Percentiles rank a stretch among this genome's conserved stretches.
Evolutionary conservation across 2,113 vertebrate genomes (phyloP).

Genomic region (Passer montanus): DNA sequence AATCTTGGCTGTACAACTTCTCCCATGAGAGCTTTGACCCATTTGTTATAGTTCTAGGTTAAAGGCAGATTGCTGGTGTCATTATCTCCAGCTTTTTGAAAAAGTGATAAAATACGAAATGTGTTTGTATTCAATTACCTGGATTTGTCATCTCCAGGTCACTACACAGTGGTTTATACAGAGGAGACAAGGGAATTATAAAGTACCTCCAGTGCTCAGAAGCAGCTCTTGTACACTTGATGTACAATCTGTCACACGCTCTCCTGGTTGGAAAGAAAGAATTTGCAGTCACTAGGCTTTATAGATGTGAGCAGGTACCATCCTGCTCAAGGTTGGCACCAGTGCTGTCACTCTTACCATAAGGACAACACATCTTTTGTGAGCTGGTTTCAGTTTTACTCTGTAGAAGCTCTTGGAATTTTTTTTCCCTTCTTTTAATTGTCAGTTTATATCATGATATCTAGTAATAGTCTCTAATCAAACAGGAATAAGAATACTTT

Average conservation of each 20-base stretch:
- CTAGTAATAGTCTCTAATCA: background rate
- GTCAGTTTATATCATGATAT: background rate
- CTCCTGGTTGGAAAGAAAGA: background rate
- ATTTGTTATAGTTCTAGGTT: background rate
- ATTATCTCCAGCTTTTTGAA: constrained; percentile 4
- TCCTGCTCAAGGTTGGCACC: background rate
- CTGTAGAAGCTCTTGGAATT: background rate
- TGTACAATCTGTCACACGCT: background rate
- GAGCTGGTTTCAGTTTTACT: background rate
- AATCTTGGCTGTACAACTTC: background rate
- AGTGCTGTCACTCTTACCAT: background rate
- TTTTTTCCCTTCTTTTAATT: background rate
- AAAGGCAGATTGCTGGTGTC: background rate
- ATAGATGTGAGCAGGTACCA: background rate
- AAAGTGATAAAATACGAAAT: constrained; percentile 25
- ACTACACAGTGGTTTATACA: background rate
- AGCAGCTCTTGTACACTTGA: background rate
- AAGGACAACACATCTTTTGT: background rate
- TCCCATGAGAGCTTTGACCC: background rate
- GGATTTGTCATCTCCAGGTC: background rate
- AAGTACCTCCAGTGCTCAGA: background rate
- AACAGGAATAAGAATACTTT: background rate
- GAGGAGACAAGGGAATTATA: background rate
- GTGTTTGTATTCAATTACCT: background rate
- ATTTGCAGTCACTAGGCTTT: background rate